Evolutionary conservation across 2,113 vertebrate species (phyloP).

Genomic region (Paraplagusia blochii): DNA sequence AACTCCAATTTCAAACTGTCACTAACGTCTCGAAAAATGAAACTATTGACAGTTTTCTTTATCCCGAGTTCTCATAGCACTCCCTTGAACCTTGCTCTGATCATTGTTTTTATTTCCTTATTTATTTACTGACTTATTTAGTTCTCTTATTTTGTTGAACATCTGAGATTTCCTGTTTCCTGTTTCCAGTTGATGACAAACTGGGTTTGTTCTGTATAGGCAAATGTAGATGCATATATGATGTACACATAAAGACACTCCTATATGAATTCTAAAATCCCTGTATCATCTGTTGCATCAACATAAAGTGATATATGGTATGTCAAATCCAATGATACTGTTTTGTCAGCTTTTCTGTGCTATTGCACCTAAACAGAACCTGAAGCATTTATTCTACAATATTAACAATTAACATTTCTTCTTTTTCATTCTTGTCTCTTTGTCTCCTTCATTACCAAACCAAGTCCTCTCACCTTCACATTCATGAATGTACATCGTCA

Average conservation of each 20-base stretch:
- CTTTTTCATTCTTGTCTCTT: too few relatives aligned
- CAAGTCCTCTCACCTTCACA: too few relatives aligned
- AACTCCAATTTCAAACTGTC: slow-evolving; percentile 63
- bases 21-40: slow-evolving; percentile 43
- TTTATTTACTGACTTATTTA: slow-evolving; percentile 12
- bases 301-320: slow-evolving; percentile 36
- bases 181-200: too few relatives aligned
- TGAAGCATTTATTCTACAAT: too few relatives aligned
- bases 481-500: too few relatives aligned
- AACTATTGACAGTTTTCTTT: slow-evolving; percentile 3
- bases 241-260: slow-evolving; percentile 54
- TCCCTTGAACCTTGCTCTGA: too few relatives aligned
- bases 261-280: slow-evolving; percentile 50
- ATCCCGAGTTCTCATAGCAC: not conserved
- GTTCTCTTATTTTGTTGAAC: slow-evolving; percentile 28
- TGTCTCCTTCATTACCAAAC: too few relatives aligned
- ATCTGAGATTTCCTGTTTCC: slow-evolving; percentile 32
- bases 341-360: too few relatives aligned
- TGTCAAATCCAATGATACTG: not conserved
- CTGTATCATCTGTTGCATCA: slow-evolving; percentile 31
- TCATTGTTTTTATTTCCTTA: not conserved
- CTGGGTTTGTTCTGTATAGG: slow-evolving; percentile 61
- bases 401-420: too few relatives aligned
- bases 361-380: too few relatives aligned
- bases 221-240: slow-evolving; percentile 66